Evolutionary conservation across 30 jellyfish, hydroid and myxozoan genomes (phyloP), one percentile per base, ranked within the genome.

Genomic region (Sanderia malayensis): DNA sequence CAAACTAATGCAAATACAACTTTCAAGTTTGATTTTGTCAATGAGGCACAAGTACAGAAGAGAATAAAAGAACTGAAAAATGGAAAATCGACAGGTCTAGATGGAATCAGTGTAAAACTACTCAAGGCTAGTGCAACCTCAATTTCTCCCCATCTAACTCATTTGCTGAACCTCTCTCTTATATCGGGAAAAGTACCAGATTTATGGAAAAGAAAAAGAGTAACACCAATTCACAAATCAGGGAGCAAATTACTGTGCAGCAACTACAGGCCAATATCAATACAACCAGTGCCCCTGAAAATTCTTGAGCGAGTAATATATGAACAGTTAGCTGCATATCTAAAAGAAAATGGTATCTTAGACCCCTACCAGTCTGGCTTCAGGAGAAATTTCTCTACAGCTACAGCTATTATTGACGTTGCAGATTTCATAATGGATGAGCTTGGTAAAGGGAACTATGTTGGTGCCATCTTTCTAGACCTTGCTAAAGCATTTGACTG

Each of bases 181-280:
- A 64, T 24, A 69, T 69, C 81, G 46, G 68, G 81, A 44, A 69
- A 69, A 69, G 81, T 69, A 69, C 81, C 81, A 69, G 67, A 69
- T 69, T 69, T 69, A 69, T 44, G 81, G 55, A 41, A 41, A 45
- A 52, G 30, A 69, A 69, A 69, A 34, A 27, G 81, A 46, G 81
- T 69, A 69, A 69, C 81, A 46, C 81, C 69, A 69, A 44, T 69
- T 69, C 69, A 69, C 81, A 69, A 69, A 69, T 69, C 81, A 34
- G 81, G 69, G 81, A 69, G 81, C 68, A 69, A 69, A 69, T 69
- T 69, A 69, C 68, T 69, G 67, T 71, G 44, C 46, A 72, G 73
- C 20, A 71, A 31, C 83, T 49, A 71, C 21, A 71, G 73, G 30
- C 83, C 73, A 71, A 71, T 71, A 9, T 49, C 72, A 71, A 53